Evolutionary conservation across 2,888 invertebrate genomes (phyloP).

Genomic region (Coleophora flavipennella): DNA sequence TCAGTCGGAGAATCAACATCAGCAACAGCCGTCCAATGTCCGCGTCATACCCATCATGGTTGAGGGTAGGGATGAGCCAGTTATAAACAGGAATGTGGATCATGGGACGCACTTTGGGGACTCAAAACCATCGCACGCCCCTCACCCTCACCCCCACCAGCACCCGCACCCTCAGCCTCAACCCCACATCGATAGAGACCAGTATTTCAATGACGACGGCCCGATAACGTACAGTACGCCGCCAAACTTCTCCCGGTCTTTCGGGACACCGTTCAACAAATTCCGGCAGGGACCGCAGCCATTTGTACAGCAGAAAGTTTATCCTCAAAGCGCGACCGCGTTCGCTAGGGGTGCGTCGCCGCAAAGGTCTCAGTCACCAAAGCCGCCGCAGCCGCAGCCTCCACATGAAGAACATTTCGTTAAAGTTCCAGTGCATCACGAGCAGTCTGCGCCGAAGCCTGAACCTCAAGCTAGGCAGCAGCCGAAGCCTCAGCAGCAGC

Average conservation of each 20-base stretch:
- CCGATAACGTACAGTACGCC: slow-evolving; percentile 51
- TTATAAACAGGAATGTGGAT: slow-evolving; percentile 76
- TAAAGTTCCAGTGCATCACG: slow-evolving; percentile 54
- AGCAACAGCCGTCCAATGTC: slow-evolving; percentile 68
- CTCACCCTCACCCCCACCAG: slow-evolving; percentile 37
- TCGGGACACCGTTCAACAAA: slow-evolving; percentile 55
- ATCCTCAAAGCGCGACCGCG: slow-evolving; percentile 46
- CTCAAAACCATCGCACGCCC: slow-evolving; percentile 41
- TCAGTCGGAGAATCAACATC: slow-evolving; percentile 19
- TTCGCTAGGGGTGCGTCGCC: slow-evolving; percentile 51
- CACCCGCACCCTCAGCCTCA: slow-evolving; percentile 30
- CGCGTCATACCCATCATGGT: slow-evolving; percentile 91
- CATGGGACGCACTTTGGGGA: slow-evolving; percentile 45
- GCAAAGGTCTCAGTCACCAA: slow-evolving; percentile 54
- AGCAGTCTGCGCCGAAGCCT: slow-evolving; percentile 31
- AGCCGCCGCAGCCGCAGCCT: slow-evolving; percentile 26
- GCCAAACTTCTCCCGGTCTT: slow-evolving; percentile 56
- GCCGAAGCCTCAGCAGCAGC: slow-evolving; percentile 24
- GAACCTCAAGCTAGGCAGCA: slow-evolving; percentile 24
- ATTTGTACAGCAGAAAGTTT: slow-evolving; percentile 65
- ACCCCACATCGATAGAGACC: slow-evolving; percentile 54
- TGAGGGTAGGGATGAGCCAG: slow-evolving; percentile 87
- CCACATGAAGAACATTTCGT: slow-evolving; percentile 42
- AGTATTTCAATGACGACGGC: slow-evolving; percentile 55
- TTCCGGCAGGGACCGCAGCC: slow-evolving; percentile 60